Evolutionary conservation across 2,113 vertebrate genomes (phyloP).

Genomic region (Apodemus sylvaticus): DNA sequence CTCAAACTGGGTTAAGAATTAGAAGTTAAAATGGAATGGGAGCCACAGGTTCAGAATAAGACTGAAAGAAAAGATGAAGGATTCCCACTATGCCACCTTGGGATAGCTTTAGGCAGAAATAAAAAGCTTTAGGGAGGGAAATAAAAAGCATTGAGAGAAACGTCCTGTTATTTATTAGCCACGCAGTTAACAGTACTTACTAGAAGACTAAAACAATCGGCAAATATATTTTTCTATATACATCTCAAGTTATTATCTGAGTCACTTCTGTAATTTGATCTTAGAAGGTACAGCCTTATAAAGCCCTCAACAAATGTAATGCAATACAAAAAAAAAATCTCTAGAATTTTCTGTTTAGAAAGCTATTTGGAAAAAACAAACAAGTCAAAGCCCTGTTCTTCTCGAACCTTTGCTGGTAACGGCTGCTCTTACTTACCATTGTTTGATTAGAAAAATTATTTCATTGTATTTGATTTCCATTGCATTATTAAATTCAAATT

Average conservation of each 20-base stretch:
- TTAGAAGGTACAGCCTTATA: not conserved
- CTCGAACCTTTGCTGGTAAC: not conserved
- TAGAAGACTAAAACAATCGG: not conserved
- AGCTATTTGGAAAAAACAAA: not conserved
- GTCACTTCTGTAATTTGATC: not conserved
- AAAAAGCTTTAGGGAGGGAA: no score
- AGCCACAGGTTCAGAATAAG: not conserved
- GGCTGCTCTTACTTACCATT: not conserved
- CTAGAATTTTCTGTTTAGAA: not conserved
- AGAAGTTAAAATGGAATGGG: not conserved
- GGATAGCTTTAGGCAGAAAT: not conserved
- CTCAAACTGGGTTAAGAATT: conserved; percentile 11
- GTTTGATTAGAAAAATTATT: not conserved
- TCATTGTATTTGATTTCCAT: not conserved
- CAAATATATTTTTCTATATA: not conserved
- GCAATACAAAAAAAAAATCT: not conserved
- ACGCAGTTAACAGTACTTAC: not conserved
- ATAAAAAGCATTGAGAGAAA: not conserved
- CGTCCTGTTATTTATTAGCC: not conserved
- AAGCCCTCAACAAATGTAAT: not conserved
- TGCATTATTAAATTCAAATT: not conserved
- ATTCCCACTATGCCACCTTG: fast-evolving
- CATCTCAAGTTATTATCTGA: not conserved
- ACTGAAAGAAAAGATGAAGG: not conserved
- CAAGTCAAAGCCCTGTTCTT: not conserved